These are phyloP conservation scores for Brachyhypopomus occidentalis DNA, from an alignment of 2,113 vertebrate species.

Conservation along the genomic window DNA sequence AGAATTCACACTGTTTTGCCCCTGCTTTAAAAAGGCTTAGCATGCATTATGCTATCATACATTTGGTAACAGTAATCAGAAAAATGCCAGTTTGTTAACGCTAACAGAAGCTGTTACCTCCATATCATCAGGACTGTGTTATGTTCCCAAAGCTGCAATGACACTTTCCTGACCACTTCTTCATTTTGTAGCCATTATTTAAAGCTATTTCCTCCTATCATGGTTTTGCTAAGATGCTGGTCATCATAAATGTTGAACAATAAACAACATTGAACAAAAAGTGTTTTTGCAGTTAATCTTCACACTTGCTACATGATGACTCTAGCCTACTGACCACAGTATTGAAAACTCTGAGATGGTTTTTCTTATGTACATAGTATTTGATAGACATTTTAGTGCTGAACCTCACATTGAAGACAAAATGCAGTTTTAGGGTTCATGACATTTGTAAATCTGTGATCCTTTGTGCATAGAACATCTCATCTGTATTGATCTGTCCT, in stretches of 20 bases:
- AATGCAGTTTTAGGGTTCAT: background rate
- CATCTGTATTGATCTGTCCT: background rate
- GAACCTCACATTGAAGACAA: slow-evolving; percentile 20
- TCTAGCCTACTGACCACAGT: slow-evolving; percentile 30
- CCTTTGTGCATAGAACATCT: background rate
- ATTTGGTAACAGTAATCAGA: slow-evolving; percentile 21
- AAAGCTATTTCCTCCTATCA: slow-evolving; percentile 39
- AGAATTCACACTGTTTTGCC: background rate
- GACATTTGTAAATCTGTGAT: background rate
- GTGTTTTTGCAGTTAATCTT: slow-evolving; percentile 45
- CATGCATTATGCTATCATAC: slow-evolving; percentile 5
- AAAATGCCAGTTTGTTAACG: slow-evolving; percentile 44
- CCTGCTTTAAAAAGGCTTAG: slow-evolving; percentile 10
- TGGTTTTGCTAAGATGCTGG: slow-evolving; percentile 35
- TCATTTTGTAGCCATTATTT: slow-evolving; percentile 52
- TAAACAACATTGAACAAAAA: slow-evolving; percentile 35
- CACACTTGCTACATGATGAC: slow-evolving; percentile 11
- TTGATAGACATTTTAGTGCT: slow-evolving; percentile 9
- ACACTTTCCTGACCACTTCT: slow-evolving; percentile 53
- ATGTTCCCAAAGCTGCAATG: slow-evolving; percentile 25
- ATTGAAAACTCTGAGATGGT: background rate
- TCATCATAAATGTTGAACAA: slow-evolving; percentile 42
- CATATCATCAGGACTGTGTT: slow-evolving; percentile 34
- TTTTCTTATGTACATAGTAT: background rate
- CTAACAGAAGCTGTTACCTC: slow-evolving; percentile 8